Conservation (phyloP, 2,888 invertebrate species). For the Aricia artaxerxes region DNA sequence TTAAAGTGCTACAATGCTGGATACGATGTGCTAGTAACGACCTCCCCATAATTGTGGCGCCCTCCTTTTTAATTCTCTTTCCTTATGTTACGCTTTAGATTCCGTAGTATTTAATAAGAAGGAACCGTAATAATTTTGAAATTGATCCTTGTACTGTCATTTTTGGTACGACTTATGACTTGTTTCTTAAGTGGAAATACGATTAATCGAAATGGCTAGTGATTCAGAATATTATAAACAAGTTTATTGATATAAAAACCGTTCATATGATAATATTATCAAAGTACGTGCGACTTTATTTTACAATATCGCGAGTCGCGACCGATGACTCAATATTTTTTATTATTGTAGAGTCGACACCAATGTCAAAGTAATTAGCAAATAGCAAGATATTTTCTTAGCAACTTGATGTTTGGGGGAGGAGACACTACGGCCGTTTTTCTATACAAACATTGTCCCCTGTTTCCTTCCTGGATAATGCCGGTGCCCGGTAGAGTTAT, state of each 20-base stretch:
- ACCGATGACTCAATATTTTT: constrained; percentile 5
- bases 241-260: constrained; percentile 5
- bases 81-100: not conserved
- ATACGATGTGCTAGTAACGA: too few relatives aligned
- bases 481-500: too few relatives aligned
- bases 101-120: not conserved
- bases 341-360: not conserved
- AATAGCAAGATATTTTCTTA: not conserved
- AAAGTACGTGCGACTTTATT: not conserved
- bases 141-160: not conserved
- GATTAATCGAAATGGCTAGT: not conserved
- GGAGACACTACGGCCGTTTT: too few relatives aligned
- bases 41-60: too few relatives aligned
- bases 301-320: not conserved
- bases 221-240: constrained; percentile 15
- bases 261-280: constrained; percentile 1
- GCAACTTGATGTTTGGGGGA: not conserved
- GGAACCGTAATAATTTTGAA: not conserved
- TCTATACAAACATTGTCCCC: too few relatives aligned
- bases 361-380: constrained; percentile 7
- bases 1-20: too few relatives aligned
- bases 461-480: too few relatives aligned
- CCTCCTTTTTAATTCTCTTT: too few relatives aligned
- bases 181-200: not conserved
- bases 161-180: not conserved